Base-by-base conservation (phyloP, 2,888 invertebrate genomes). In the Clusia tigrina region DNA sequence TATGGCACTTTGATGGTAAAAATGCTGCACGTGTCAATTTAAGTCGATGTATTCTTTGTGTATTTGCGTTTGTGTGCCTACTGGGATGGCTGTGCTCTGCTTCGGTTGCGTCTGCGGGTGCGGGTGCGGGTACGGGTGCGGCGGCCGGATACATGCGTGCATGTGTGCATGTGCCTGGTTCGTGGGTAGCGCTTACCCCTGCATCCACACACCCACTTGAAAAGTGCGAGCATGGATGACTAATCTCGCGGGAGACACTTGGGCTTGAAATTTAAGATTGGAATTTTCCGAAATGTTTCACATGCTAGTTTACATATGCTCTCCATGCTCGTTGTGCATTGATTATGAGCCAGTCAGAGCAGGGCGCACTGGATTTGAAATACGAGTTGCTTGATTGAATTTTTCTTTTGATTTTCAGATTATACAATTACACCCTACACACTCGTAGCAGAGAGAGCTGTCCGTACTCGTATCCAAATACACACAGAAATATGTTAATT, bases 1-100 rank as follows among this genome's bases (percentile, higher is more conserved):
- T 48, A 48, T 22, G 48, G 22, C 48, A 48, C 22, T 48, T 48
- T 48, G 20, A 48, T 48, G 48, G 20, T 20, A 20, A 5, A 48
- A 48, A 48, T 48, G 48, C 48, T 48, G 48, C 48, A 48, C 48
- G 48, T 48, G 48, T 48, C 48, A 48, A 48, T 48, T 48, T 18
- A 48, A 48, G n/a, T 20, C 15, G 48, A 20, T 48, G 48, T 22
- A 6, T 32, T 32, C 32, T 32, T 32, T 9, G 32, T 32, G 32
- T 32, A 32, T 32, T 5, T 12, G 32, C 12, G 12, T 32, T 32
- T 32, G 5, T 32, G 32, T 32, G n/a, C n/a, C n/a, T n/a, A n/a
- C n/a, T n/a, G n/a, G n/a, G n/a, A n/a, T n/a, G n/a, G n/a, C n/a
- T n/a, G n/a, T n/a, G n/a, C n/a, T n/a, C n/a, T n/a, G n/a, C n/a